These are phyloP conservation scores for Falco concolor DNA, from an alignment of 2,797 vertebrate species.

Conservation along the genomic window DNA sequence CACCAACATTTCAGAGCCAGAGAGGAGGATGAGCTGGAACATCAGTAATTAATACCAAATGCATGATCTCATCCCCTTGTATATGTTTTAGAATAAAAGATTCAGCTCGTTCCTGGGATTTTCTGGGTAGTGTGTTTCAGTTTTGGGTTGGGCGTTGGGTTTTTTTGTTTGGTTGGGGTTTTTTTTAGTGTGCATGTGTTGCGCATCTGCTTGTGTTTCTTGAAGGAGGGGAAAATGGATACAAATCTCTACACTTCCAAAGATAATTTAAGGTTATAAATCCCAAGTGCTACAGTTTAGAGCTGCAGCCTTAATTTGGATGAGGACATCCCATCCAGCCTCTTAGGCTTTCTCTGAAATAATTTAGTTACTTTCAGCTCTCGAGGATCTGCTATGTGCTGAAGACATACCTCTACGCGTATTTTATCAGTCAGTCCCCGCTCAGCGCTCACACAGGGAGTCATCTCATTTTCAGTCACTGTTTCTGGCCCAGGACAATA, in stretches of 20 bases:
- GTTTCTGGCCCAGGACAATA: neutral
- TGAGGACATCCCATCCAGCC: neutral
- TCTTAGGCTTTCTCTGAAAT: neutral
- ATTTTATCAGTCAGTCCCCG: neutral
- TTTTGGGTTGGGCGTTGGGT: neutral
- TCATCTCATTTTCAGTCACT: neutral
- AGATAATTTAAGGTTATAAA: neutral
- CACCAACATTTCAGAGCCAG: neutral
- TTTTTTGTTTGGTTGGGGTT: rapidly evolving
- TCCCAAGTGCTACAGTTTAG: neutral
- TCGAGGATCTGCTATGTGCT: neutral
- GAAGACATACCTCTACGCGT: neutral
- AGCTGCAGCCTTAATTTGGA: neutral
- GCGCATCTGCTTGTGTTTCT: neutral
- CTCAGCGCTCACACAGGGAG: rapidly evolving
- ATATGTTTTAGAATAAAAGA: neutral
- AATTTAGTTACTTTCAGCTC: neutral
- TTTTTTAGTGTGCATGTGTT: neutral
- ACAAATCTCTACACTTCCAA: neutral
- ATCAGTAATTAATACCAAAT: neutral
- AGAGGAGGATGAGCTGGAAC: neutral
- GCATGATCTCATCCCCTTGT: neutral
- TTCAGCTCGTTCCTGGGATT: neutral
- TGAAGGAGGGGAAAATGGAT: neutral
- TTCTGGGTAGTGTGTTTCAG: neutral